Conservation (phyloP, 2,888 invertebrate genomes). For the Eilema caniola region DNA sequence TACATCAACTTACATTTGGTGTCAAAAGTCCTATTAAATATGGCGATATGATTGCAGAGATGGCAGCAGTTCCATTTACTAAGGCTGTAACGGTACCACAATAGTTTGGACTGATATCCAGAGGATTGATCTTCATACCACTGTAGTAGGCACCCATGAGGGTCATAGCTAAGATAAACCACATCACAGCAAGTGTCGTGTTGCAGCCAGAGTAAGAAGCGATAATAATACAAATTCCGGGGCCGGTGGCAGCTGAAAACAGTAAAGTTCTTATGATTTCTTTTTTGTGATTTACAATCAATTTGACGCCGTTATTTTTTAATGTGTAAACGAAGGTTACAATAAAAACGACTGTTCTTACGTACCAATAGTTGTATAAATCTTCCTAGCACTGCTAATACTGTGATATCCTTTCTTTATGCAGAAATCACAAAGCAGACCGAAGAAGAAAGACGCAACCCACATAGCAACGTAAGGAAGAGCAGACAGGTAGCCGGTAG, state of each 20-base stretch:
- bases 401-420: conserved; percentile 87
- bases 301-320: too few species aligned
- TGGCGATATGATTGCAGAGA: conserved; percentile 88
- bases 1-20: conserved; percentile 82
- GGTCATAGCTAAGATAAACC: conserved; percentile 89
- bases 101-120: conserved; percentile 89
- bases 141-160: conserved; percentile 91
- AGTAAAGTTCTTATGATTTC: not conserved
- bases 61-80: conserved; percentile 89
- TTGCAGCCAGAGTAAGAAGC: conserved; percentile 89
- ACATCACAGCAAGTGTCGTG: conserved; percentile 81
- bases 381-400: conserved; percentile 87
- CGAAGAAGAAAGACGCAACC: conserved; percentile 88
- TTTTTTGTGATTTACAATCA: not conserved
- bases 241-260: conserved; percentile 87
- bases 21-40: conserved; percentile 88
- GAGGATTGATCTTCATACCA: conserved; percentile 89
- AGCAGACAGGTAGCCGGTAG: conserved; percentile 88
- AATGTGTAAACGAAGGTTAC: not conserved
- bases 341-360: not conserved
- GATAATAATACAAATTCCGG: conserved; percentile 88
- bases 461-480: conserved; percentile 90
- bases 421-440: conserved; percentile 90
- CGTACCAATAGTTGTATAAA: conserved; percentile 90
- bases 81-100: conserved; percentile 89